Conservation (phyloP, 2,888 invertebrate genomes). For the Sympetrum striolatum region DNA sequence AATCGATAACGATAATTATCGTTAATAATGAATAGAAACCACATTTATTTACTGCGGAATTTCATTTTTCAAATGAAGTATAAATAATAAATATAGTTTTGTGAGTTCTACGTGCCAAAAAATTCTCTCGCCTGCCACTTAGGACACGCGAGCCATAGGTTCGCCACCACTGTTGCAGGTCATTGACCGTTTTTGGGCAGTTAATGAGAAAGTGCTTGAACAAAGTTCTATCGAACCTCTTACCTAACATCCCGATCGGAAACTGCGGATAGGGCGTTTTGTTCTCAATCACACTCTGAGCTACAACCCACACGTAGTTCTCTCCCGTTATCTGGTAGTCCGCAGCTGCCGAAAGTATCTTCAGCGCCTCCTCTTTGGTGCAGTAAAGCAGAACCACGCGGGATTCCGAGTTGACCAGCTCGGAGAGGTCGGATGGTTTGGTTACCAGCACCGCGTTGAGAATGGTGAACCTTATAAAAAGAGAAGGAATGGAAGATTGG, state of each 20-base stretch:
- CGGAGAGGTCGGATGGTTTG: constrained; percentile 76
- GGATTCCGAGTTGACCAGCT: constrained; percentile 87
- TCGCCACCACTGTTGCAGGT: neutral
- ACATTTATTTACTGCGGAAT: too few relatives aligned
- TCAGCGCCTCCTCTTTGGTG: constrained; percentile 84
- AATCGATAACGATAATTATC: too few relatives aligned
- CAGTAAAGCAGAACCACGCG: constrained; percentile 92
- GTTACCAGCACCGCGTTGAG: constrained; percentile 86
- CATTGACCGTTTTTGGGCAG: too few relatives aligned
- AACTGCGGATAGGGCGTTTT: constrained; percentile 76
- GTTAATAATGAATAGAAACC: too few relatives aligned
- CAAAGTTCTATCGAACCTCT: constrained; percentile 54
- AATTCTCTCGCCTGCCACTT: too few relatives aligned
- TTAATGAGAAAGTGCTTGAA: neutral
- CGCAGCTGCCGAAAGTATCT: constrained; percentile 78
- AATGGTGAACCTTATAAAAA: constrained; percentile 73
- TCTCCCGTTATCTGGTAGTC: constrained; percentile 81
- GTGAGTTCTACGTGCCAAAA: too few relatives aligned
- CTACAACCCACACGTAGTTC: constrained; percentile 96
- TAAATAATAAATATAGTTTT: too few relatives aligned
- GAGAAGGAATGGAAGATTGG: neutral
- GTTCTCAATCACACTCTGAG: constrained; percentile 90
- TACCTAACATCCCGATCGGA: constrained; percentile 91
- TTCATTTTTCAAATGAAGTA: too few relatives aligned
- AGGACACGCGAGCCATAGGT: too few relatives aligned